A percentile compares a stretch with the other conserved stretches of the same genome.
phyloP scores from a whole-genome alignment of 2,113 vertebrate genomes.

The Ophthalmolycus amberensis region DNA sequence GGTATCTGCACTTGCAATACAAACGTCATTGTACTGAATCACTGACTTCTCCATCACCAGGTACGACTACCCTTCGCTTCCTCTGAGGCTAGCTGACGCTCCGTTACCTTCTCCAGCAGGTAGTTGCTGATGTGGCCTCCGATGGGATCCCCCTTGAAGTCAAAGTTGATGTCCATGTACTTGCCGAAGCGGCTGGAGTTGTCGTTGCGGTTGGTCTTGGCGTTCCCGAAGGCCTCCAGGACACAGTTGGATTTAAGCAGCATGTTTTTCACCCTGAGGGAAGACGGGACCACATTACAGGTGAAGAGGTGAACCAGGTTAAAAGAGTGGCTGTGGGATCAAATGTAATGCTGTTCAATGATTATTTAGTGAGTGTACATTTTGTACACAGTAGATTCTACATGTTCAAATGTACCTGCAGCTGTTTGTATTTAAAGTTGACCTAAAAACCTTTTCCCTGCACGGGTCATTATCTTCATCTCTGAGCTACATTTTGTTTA shows the following conservation, averaged over 20 bases:
- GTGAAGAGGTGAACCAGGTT: neutral
- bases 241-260: constrained; percentile 98
- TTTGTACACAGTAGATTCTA: no score
- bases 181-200: constrained; percentile 99
- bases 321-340: no score
- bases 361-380: no score
- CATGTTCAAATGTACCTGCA: neutral
- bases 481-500: neutral
- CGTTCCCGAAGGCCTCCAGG: constrained; percentile 97
- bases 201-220: constrained; percentile 98
- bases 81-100: no score
- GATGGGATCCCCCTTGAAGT: constrained; percentile 98
- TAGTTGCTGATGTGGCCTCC: constrained; percentile 99
- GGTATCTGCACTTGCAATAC: neutral
- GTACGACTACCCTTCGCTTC: neutral
- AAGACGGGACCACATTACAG: neutral
- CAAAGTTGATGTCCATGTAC: constrained; percentile 99
- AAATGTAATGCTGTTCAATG: no score
- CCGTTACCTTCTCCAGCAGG: constrained; percentile 94
- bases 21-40: neutral
- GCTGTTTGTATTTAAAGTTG: neutral
- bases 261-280: constrained; percentile 94
- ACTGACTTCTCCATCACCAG: neutral
- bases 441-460: neutral
- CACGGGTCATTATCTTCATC: neutral